These are phyloP conservation scores for Nasonovia ribisnigri DNA, from an alignment of 2,888 invertebrate genomes.

Conservation along the genomic window DNA sequence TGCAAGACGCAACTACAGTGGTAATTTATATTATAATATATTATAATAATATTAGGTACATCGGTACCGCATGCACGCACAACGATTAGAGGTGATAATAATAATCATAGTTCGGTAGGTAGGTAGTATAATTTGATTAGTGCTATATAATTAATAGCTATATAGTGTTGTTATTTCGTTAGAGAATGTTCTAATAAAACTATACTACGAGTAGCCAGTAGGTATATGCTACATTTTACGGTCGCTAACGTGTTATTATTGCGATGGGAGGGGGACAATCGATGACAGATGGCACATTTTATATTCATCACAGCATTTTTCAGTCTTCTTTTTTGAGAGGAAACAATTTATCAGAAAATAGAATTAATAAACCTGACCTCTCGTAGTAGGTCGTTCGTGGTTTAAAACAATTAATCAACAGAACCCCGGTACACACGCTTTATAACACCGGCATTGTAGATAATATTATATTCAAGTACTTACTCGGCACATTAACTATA, in stretches of 20 bases:
- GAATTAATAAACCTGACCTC: not conserved
- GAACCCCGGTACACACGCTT: not conserved
- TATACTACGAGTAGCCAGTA: not conserved
- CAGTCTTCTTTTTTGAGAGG: too few relatives aligned
- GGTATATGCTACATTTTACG: not conserved
- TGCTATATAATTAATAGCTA: too few relatives aligned
- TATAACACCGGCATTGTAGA: not conserved
- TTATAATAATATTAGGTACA: not conserved
- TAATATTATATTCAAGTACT: not conserved
- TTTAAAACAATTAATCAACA: not conserved
- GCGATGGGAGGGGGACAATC: not conserved
- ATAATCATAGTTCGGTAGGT: not conserved
- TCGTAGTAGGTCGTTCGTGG: not conserved
- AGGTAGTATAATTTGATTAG: not conserved
- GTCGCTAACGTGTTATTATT: not conserved
- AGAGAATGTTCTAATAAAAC: not conserved
- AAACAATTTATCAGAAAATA: not conserved
- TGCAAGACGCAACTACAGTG: not conserved
- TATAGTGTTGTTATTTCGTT: not conserved
- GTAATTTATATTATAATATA: not conserved
- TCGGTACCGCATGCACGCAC: not conserved
- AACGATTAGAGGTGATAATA: not conserved
- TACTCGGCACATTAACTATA: not conserved
- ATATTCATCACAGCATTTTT: not conserved
- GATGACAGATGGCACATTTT: not conserved